Base-by-base conservation (phyloP, 1,140 invertebrate species). In the Heliconius melpomene region DNA sequence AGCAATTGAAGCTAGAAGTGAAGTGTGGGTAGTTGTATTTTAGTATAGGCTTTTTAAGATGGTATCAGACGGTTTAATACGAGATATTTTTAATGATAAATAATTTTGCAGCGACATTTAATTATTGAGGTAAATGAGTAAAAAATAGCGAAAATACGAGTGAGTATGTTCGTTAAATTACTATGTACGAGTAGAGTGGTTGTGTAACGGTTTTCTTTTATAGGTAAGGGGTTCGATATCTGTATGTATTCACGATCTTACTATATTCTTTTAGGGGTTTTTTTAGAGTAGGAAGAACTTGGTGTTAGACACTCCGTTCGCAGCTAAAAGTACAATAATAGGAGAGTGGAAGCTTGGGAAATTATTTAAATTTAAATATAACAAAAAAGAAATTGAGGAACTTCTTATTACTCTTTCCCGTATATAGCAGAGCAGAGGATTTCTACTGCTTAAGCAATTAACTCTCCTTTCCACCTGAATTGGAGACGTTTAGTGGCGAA, bases 81-180 rank as follows among this genome's bases (percentile, higher is more conserved):
- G n/a, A 36, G 71, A 77, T 80, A 74, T 70, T 73, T 78, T 78
- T 78, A n/a, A 74, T 36, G 54, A 77, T 80, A 79, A 80, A 77
- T 20, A 54, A 66, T 80, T 80, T 79, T 76, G 75, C 76, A 72
- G 66, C 74, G 29, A 75, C 60, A 70, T 77, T 77, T 77, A 71
- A 77, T 66, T 77, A 71, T 71, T 66, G 60, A 29, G 26, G 60
- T 66, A 23, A 66, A 70, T 52, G 13, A 7, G 46, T 7, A 29
- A 72, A 77, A 54, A 32, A 8, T 29, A 54, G 36, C 26, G 16
- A 29, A 52, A 75, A 60, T 60, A 23, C 32, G 32, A 36, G 29
- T 32, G 29, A 29, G 32, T 32, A 32, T 66, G 60, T 29, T 13
- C 8, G 11, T 26, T 46, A 29, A 29, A 66, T 66, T 66, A 66